These are phyloP conservation scores for Arizona elegans DNA, from an alignment of 2,113 vertebrate genomes.

Conservation along the genomic window DNA sequence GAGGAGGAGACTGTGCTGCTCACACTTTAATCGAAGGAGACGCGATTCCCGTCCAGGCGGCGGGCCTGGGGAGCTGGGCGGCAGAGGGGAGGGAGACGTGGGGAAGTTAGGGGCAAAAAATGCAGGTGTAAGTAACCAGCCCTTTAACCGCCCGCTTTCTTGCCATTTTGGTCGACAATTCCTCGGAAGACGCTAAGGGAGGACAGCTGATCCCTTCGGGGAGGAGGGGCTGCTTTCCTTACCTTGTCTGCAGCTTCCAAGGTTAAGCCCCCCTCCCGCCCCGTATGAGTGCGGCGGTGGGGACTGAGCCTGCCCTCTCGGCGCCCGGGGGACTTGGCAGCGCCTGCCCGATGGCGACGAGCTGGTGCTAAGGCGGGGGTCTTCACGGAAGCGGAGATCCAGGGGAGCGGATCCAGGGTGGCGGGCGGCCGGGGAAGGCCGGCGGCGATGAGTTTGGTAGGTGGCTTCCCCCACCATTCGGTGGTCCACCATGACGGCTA, in stretches of 20 bases:
- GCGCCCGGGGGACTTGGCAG: not conserved
- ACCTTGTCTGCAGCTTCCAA: not conserved
- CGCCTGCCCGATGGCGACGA: conserved; percentile 50
- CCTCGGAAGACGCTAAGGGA: not conserved
- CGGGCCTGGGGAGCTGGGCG: not conserved
- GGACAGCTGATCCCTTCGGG: not conserved
- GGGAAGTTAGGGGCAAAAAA: not conserved
- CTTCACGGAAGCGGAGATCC: conserved; percentile 23
- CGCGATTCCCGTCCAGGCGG: not conserved
- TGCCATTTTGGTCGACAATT: fast-evolving
- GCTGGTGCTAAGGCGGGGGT: conserved; percentile 17
- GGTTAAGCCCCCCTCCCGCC: not conserved
- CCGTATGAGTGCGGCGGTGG: not conserved
- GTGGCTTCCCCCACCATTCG: conserved; percentile 93
- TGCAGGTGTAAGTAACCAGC: conserved; percentile 1
- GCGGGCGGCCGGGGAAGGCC: conserved; percentile 38
- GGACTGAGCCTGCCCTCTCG: conserved; percentile 22
- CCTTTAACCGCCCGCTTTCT: not conserved
- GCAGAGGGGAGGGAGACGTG: not conserved
- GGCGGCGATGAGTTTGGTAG: conserved; percentile 87
- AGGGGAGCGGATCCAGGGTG: conserved; percentile 44
- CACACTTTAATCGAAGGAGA: not conserved
- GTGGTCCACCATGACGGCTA: conserved; percentile 97
- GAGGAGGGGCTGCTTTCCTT: not conserved
- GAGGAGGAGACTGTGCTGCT: not conserved